Evolutionary conservation across 1,140 invertebrate species (phyloP).

Genomic region (Drosophila sp.): DNA sequence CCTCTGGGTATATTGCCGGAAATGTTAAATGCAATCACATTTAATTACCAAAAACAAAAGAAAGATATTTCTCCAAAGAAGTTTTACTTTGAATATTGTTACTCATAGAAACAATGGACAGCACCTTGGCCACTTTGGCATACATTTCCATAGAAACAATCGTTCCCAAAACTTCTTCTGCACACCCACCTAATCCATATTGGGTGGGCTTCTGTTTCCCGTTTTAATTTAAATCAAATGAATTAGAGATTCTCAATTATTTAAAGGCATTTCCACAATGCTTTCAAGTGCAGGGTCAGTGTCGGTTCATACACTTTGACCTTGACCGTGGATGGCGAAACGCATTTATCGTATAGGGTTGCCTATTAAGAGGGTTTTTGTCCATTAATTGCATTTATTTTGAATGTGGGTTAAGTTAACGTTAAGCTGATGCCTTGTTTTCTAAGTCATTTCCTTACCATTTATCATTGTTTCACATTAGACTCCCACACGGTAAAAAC

Average conservation of each 20-base stretch:
- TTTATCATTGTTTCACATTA: background rate
- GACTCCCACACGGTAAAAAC: background rate
- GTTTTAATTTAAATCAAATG: background rate
- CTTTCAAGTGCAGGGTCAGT: slow-evolving; percentile 8
- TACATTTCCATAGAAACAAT: background rate
- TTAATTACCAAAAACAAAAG: background rate
- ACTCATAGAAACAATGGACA: background rate
- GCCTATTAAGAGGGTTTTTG: background rate
- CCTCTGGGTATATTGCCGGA: background rate
- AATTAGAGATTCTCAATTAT: background rate
- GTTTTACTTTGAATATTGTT: background rate
- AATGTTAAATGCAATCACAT: background rate
- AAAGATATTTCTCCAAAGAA: too few relatives aligned
- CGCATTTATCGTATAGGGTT: slow-evolving; percentile 1
- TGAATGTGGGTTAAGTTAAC: background rate
- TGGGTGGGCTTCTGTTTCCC: background rate
- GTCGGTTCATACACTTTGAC: background rate
- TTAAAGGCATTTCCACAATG: slow-evolving; percentile 1
- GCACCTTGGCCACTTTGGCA: background rate
- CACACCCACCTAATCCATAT: background rate
- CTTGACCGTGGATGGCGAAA: background rate
- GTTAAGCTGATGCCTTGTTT: background rate
- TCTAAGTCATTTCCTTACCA: background rate
- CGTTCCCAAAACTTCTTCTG: background rate
- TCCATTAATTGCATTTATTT: background rate